phyloP scores from a whole-genome alignment of 2,888 invertebrate species.

The Lithophane socia region DNA sequence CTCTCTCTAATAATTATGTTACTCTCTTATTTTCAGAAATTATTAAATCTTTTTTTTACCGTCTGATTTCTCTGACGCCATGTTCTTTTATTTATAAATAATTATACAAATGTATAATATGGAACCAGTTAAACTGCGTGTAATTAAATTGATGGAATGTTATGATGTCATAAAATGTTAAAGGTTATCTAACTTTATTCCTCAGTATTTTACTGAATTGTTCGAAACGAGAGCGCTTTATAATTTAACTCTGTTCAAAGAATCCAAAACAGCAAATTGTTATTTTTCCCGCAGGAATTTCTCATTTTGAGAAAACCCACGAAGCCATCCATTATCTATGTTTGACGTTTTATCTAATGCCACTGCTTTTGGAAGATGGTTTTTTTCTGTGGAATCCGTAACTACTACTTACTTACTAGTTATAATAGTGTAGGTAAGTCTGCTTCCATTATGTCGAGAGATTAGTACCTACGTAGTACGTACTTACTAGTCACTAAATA shows the following conservation, averaged over 20 bases:
- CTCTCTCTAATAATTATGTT: constrained; percentile 17
- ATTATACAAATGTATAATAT: not conserved
- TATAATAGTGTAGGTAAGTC: not conserved
- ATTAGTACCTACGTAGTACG: not conserved
- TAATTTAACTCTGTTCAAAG: not conserved
- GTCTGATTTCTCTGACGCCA: constrained; percentile 23
- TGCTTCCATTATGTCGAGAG: not conserved
- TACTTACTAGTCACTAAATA: constrained; percentile 12
- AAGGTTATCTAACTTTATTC: constrained; percentile 54
- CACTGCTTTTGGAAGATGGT: not conserved
- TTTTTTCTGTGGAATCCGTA: not conserved
- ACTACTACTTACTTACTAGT: not conserved
- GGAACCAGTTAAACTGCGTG: constrained; percentile 38
- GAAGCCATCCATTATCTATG: not conserved
- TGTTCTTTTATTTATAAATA: constrained; percentile 1
- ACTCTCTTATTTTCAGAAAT: constrained; percentile 22
- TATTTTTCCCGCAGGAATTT: constrained; percentile 5
- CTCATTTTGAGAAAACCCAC: constrained; percentile 17
- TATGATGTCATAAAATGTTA: constrained; percentile 42
- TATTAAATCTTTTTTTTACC: constrained; percentile 6
- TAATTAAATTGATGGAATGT: constrained; percentile 26
- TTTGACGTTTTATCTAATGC: constrained; percentile 5
- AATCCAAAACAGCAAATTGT: not conserved
- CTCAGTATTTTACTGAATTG: constrained; percentile 3
- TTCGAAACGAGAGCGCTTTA: not conserved